These are phyloP conservation scores for Endotricha flammealis DNA, from an alignment of 2,888 invertebrate genomes.

Conservation along the genomic window DNA sequence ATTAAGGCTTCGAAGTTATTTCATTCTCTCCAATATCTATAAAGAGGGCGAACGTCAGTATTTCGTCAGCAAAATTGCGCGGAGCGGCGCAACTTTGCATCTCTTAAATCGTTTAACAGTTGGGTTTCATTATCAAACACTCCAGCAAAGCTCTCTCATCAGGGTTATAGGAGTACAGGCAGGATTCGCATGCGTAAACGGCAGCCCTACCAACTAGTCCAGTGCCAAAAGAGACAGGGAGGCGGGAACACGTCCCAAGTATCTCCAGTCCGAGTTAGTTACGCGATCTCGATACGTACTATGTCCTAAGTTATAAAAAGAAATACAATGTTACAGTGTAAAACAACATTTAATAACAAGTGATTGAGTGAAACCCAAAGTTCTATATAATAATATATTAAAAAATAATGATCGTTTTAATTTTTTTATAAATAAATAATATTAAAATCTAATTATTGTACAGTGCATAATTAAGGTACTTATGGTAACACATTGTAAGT, in stretches of 20 bases:
- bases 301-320: slow-evolving; percentile 3
- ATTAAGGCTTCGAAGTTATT: too few relatives aligned
- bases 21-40: slow-evolving; percentile 4
- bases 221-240: slow-evolving; percentile 46
- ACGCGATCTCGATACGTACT: slow-evolving; percentile 33
- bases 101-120: slow-evolving; percentile 49
- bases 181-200: slow-evolving; percentile 67
- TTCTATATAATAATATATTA: background rate
- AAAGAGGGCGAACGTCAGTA: slow-evolving; percentile 6
- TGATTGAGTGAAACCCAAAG: background rate
- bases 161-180: slow-evolving; percentile 47
- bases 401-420: background rate
- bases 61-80: slow-evolving; percentile 9
- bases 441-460: too few relatives aligned
- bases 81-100: slow-evolving; percentile 22
- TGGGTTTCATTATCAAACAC: slow-evolving; percentile 58
- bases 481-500: too few relatives aligned
- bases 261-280: slow-evolving; percentile 15
- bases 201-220: slow-evolving; percentile 49
- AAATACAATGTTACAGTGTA: slow-evolving; percentile 9
- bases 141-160: slow-evolving; percentile 48
- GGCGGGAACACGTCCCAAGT: slow-evolving; percentile 42
- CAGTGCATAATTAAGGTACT: too few relatives aligned
- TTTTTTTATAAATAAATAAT: too few relatives aligned
- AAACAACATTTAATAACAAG: background rate